Conservation (phyloP, 1,140 invertebrate genomes). For the Chelonus insularis region DNA sequence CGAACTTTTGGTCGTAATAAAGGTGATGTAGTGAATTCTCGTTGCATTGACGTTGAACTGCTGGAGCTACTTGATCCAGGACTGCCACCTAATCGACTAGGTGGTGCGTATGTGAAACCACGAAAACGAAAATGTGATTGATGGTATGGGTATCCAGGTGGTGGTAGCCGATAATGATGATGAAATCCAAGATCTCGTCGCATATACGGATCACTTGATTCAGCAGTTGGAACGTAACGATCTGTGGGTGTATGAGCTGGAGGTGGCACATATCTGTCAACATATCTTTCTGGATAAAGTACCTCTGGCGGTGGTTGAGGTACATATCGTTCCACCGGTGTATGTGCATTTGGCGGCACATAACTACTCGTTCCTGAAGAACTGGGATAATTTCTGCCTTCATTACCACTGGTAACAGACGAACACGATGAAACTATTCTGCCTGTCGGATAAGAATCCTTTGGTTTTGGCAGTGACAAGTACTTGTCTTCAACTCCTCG, state of each 20-base stretch:
- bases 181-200: conserved; percentile 65
- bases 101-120: conserved; percentile 52
- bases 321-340: conserved; percentile 69
- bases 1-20: conserved; percentile 59
- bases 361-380: conserved; percentile 51
- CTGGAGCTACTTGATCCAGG: conserved; percentile 60
- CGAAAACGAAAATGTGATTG: conserved; percentile 54
- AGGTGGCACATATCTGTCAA: conserved; percentile 60
- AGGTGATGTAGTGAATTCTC: conserved; percentile 56
- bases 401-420: conserved; percentile 31
- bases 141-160: conserved; percentile 54
- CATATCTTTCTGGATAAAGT: conserved; percentile 55
- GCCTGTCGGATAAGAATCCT: conserved; percentile 49
- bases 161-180: conserved; percentile 64
- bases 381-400: conserved; percentile 13
- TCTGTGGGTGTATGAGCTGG: conserved; percentile 57
- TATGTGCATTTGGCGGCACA: conserved; percentile 69
- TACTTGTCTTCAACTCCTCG: conserved; percentile 50
- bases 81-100: conserved; percentile 53
- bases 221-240: conserved; percentile 56
- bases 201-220: conserved; percentile 64
- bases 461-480: conserved; percentile 59
- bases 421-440: conserved; percentile 55
- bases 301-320: conserved; percentile 65
- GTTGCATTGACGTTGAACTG: conserved; percentile 52